Evolutionary conservation across 2,888 invertebrate genomes (phyloP).

Genomic region (Uropetala carovei): DNA sequence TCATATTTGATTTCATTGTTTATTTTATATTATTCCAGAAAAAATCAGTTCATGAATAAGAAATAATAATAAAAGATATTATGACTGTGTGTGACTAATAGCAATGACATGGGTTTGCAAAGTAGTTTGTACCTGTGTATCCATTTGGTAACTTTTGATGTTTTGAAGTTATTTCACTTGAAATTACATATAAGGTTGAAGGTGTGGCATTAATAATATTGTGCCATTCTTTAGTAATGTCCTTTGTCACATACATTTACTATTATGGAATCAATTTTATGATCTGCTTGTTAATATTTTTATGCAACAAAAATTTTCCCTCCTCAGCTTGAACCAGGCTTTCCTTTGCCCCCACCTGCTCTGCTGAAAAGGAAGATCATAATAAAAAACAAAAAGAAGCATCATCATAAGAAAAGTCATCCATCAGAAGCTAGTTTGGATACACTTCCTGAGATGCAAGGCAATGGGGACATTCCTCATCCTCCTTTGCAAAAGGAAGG

Average conservation of each 20-base stretch:
- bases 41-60: too few relatives aligned
- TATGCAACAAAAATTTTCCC: background rate
- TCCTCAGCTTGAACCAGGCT: slow-evolving; percentile 80
- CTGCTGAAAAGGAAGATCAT: slow-evolving; percentile 92
- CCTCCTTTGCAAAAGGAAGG: slow-evolving; percentile 82
- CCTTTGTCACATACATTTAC: background rate
- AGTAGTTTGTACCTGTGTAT: background rate
- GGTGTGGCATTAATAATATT: background rate
- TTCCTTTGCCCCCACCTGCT: slow-evolving; percentile 91
- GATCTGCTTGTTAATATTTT: background rate
- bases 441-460: slow-evolving; percentile 74
- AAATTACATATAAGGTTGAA: background rate
- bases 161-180: background rate
- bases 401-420: slow-evolving; percentile 79
- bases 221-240: background rate
- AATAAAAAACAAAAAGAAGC: slow-evolving; percentile 97
- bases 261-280: background rate
- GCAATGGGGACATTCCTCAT: slow-evolving; percentile 81
- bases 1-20: too few relatives aligned
- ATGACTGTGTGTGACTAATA: too few relatives aligned
- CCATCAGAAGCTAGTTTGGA: slow-evolving; percentile 68
- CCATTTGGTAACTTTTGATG: slow-evolving; percentile 54
- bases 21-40: too few relatives aligned
- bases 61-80: too few relatives aligned
- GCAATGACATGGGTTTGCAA: too few relatives aligned